Conservation (phyloP, 2,113 vertebrate species). For the Dromaius novaehollandiae region DNA sequence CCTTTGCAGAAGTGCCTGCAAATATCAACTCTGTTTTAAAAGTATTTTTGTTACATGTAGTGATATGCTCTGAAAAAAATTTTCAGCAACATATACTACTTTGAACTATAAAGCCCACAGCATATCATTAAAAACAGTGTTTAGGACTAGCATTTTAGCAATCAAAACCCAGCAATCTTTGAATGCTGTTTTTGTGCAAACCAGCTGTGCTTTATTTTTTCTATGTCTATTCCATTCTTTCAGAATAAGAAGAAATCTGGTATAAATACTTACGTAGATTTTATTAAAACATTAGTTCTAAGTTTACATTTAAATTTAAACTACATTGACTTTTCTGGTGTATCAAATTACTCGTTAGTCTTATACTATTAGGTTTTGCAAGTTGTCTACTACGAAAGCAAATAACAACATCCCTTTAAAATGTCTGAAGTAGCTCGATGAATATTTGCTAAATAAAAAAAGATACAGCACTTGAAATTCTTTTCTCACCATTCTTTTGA, state of each 20-base stretch:
- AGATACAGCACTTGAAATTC: neutral
- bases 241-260: neutral
- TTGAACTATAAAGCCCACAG: neutral
- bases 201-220: rapidly evolving
- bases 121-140: neutral
- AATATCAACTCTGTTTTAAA: neutral
- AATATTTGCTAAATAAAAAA: neutral
- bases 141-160: neutral
- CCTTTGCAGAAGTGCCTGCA: neutral
- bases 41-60: neutral
- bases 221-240: neutral
- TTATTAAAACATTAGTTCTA: neutral
- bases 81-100: neutral
- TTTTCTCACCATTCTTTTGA: neutral
- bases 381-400: neutral
- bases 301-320: neutral
- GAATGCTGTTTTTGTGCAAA: neutral
- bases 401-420: neutral
- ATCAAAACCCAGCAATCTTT: neutral
- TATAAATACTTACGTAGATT: neutral
- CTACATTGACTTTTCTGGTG: neutral
- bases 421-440: neutral
- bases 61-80: neutral
- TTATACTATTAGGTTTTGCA: neutral
- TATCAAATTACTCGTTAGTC: neutral